Conservation (phyloP, 2,797 vertebrate genomes). For the Enteromius viviparus region DNA sequence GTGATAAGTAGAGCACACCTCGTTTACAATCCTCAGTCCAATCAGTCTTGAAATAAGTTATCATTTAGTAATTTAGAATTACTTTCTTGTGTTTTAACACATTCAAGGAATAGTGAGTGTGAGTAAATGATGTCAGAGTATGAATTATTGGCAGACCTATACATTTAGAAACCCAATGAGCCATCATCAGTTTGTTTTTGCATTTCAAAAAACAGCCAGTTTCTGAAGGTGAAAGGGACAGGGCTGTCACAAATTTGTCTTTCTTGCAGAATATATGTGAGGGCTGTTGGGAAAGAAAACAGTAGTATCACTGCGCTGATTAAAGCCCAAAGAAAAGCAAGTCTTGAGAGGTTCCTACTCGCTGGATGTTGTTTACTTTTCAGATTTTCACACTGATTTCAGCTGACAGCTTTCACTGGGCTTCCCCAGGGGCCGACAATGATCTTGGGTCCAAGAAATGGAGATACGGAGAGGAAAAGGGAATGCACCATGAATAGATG, state of each 20-base stretch:
- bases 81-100: background rate
- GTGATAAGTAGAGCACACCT: constrained; percentile 27
- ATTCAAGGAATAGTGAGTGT: background rate
- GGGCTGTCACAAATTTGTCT: background rate
- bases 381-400: constrained; percentile 54
- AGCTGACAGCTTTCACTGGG: constrained; percentile 58
- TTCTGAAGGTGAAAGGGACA: constrained; percentile 11
- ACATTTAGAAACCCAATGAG: background rate
- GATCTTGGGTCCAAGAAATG: constrained; percentile 47
- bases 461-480: constrained; percentile 26
- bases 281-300: constrained; percentile 23
- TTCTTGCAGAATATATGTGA: background rate
- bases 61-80: background rate
- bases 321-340: constrained; percentile 29
- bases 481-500: background rate
- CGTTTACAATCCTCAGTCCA: background rate
- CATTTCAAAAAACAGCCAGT: background rate
- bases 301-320: constrained; percentile 20
- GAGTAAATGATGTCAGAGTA: background rate
- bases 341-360: constrained; percentile 25
- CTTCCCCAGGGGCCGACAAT: constrained; percentile 51
- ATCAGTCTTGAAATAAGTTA: background rate
- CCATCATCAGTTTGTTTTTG: background rate
- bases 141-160: background rate
- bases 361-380: constrained; percentile 53